Base-by-base conservation (phyloP, 2,888 invertebrate genomes). In the Chesias legatella region DNA sequence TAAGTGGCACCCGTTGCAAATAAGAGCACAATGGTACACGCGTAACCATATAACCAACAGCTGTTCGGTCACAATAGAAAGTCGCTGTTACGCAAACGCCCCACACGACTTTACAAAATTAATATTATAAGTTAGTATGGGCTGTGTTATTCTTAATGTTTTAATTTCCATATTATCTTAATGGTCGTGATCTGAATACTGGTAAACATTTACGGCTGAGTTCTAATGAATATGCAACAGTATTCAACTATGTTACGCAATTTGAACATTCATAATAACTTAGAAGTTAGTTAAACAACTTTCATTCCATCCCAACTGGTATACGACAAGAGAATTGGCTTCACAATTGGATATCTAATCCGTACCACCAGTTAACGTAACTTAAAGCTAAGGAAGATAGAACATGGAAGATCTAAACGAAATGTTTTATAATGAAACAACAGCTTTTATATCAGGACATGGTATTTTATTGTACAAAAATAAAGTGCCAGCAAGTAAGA, bases 401-500 rank as follows among this genome's bases (percentile, higher is more conserved):
- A 27, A 11, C n/a, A 7, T 10, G 27, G 4, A 27, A 11, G 3
- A 7, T 10, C 11, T 11, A 7, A 2, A 13, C 11, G 7, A 8
- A 17, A 17, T 8, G 3, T 20, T 29, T 6, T 20, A 30, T 77
- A 85, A 86, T 83, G 78, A 88, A 88, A 88, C 84, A 78, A 83
- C 61, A 56, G 46, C 52, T 51, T 43, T 65, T 62, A 68, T 73
- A 75, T 81, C 74, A 75, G 83, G 84, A 84, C 86, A 84, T 81
- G 81, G 80, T 85, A 83, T 85, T 86, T n/a, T 88, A 88, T 88
- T 88, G 83, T 88, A 88, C 83, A 88, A 88, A 88, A 88, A 88
- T 88, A 88, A 82, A 85, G 86, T 85, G 86, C 85, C 84, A 83
- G 84, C 80, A 80, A 79, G 81, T 79, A 79, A 80, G 77, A 79